Percentiles rank a stretch among this genome's conserved stretches.
Conservation (phyloP, 2,797 vertebrate species). For the Euphonia xanthogaster region DNA sequence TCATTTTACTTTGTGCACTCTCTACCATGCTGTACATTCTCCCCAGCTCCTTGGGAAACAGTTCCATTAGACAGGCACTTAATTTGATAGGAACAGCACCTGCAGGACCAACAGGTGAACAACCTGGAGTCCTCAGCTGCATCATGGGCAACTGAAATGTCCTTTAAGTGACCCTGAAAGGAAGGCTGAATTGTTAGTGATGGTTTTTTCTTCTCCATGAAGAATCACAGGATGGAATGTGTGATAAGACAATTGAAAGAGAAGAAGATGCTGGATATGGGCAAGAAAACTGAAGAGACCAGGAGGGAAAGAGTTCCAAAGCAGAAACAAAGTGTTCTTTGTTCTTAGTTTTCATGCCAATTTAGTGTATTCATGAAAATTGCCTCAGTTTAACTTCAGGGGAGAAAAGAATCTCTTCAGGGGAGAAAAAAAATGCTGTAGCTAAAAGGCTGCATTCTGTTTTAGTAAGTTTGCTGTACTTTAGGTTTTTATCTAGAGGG, state of each 20-base stretch:
- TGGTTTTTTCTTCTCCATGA: neutral
- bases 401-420: conserved; percentile 6
- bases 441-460: neutral
- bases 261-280: neutral
- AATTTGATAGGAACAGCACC: neutral
- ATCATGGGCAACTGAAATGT: neutral
- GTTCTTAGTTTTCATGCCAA: neutral
- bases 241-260: neutral
- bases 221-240: neutral
- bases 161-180: conserved; percentile 6
- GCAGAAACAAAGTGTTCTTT: neutral
- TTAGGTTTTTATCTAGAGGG: neutral
- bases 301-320: neutral
- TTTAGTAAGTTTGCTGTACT: neutral
- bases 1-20: neutral
- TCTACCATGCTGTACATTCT: neutral
- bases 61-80: neutral
- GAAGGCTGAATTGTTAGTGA: neutral
- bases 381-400: conserved; percentile 34
- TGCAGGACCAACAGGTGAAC: conserved; percentile 3
- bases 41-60: neutral
- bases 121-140: neutral
- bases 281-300: neutral
- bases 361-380: conserved; percentile 22
- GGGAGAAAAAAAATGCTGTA: neutral